phyloP scores from a whole-genome alignment of 2,113 vertebrate genomes.

The Cinclus mexicanus region DNA sequence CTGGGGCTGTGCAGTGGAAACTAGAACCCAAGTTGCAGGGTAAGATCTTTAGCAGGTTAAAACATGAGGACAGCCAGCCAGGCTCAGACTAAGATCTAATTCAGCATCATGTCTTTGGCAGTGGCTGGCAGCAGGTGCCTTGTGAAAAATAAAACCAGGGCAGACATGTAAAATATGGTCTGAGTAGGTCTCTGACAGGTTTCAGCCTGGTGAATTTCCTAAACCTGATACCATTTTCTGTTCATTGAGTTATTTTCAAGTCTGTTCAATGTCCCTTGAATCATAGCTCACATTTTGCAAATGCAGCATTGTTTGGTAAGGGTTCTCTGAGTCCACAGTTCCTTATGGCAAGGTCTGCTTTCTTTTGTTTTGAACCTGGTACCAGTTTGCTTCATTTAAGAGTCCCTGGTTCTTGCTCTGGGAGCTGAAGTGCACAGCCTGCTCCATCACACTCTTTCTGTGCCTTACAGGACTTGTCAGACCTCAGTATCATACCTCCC shows the following conservation, averaged over 20 bases:
- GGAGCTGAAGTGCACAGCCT: not conserved
- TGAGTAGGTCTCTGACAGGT: not conserved
- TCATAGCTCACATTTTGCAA: not conserved
- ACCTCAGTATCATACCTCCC: accelerated
- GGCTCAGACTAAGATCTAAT: not conserved
- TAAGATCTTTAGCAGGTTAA: not conserved
- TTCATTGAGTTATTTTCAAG: not conserved
- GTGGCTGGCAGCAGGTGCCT: not conserved
- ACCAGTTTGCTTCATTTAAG: not conserved
- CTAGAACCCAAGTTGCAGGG: not conserved
- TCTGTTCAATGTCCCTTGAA: not conserved
- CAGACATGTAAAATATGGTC: not conserved
- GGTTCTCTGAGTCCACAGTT: not conserved
- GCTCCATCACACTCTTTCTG: not conserved
- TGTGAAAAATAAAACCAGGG: not conserved
- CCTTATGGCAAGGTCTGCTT: not conserved
- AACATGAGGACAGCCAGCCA: not conserved
- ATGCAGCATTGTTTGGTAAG: not conserved
- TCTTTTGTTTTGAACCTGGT: not conserved
- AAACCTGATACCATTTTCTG: not conserved
- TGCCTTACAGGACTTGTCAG: not conserved
- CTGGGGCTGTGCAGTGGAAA: not conserved
- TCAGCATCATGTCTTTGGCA: not conserved
- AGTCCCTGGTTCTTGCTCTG: not conserved
- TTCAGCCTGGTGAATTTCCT: not conserved